Percentiles rank a stretch among this genome's conserved stretches.
Evolutionary conservation across 2,888 invertebrate genomes (phyloP).

Genomic region (Pterobdella sp.): DNA sequence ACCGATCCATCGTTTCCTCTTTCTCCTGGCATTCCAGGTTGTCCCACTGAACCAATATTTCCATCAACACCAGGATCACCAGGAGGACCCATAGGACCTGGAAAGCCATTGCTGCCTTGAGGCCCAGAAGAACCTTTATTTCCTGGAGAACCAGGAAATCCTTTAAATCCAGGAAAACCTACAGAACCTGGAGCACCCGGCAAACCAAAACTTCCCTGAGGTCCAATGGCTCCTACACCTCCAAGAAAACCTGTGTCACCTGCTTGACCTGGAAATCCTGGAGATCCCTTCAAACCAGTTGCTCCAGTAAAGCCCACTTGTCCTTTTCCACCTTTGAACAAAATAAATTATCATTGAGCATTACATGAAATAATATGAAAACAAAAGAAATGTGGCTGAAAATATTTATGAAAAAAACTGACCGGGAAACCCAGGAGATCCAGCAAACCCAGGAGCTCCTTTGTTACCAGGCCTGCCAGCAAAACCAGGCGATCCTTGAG

Average conservation of each 20-base stretch:
- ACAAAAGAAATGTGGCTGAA: neutral
- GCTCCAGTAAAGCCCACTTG: neutral
- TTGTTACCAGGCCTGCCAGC: conserved; percentile 19
- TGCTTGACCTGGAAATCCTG: conserved; percentile 11
- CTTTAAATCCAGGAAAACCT: neutral
- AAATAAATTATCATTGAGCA: neutral
- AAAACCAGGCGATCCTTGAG: conserved; percentile 6
- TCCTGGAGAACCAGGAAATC: conserved; percentile 12
- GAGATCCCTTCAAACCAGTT: conserved; percentile 6
- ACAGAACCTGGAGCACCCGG: conserved; percentile 14
- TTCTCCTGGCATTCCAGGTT: neutral
- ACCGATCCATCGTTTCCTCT: neutral
- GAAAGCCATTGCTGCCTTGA: neutral
- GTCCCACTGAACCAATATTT: neutral
- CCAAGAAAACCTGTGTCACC: conserved; percentile 12
- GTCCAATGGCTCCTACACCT: neutral
- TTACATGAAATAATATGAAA: neutral
- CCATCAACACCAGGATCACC: conserved; percentile 3
- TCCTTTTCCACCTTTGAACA: neutral
- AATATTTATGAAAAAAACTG: neutral
- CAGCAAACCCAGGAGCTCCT: conserved; percentile 18
- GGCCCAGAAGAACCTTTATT: neutral
- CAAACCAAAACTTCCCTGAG: neutral
- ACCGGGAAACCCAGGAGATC: conserved; percentile 1
- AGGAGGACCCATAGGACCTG: conserved; percentile 1